Conservation (phyloP, 2,113 vertebrate species). For the Scomber colias region DNA sequence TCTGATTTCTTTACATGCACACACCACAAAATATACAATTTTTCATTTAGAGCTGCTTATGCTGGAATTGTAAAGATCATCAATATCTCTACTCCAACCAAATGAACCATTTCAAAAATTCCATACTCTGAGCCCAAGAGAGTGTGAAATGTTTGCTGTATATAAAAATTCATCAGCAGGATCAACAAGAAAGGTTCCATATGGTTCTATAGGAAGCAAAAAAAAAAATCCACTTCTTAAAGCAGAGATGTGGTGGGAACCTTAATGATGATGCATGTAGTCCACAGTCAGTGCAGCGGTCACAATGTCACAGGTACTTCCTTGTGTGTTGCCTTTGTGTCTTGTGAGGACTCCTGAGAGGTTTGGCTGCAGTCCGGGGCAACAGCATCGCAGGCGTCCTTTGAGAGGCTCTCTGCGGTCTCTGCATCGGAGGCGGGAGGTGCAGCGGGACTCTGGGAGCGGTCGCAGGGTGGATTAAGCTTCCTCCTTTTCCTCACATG, state of each 20-base stretch:
- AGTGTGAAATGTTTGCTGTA: not conserved
- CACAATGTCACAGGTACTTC: conserved; percentile 43
- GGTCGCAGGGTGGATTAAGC: conserved; percentile 57
- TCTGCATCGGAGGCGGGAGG: conserved; percentile 25
- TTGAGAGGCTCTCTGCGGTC: conserved; percentile 8
- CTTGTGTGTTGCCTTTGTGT: conserved; percentile 18
- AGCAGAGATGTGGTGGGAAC: conserved; percentile 6
- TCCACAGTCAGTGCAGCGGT: conserved; percentile 2
- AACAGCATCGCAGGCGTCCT: conserved; percentile 28
- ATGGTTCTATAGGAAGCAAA: not conserved
- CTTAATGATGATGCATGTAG: not conserved
- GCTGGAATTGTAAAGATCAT: not conserved
- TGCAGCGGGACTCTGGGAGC: not conserved
- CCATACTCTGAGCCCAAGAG: not conserved
- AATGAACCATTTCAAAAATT: not conserved
- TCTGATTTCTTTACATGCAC: not conserved
- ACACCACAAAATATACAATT: not conserved
- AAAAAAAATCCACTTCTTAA: not conserved
- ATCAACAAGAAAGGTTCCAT: not conserved
- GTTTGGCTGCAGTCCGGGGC: conserved; percentile 30
- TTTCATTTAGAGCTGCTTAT: not conserved
- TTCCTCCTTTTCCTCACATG: conserved; percentile 90
- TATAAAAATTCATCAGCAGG: not conserved
- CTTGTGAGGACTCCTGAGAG: conserved; percentile 39
- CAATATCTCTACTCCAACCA: not conserved